Percentiles rank a stretch among this genome's conserved stretches.
phyloP scores from a whole-genome alignment of 2,113 vertebrate genomes.

The Excalfactoria chinensis region DNA sequence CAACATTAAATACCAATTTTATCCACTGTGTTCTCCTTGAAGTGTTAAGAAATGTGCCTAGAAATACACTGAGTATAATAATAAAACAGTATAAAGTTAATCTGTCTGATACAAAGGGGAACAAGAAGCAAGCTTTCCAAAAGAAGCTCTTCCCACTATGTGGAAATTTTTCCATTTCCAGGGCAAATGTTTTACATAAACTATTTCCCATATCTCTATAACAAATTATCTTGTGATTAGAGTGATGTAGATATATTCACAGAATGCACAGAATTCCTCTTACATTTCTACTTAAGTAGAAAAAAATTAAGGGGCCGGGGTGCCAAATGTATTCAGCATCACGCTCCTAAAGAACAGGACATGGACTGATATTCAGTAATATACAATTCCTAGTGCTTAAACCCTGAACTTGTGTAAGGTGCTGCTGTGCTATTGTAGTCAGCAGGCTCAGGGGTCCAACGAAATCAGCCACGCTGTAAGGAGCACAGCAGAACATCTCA shows the following conservation, averaged over 20 bases:
- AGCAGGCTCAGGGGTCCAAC: neutral
- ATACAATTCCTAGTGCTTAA: neutral
- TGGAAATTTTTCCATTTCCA: neutral
- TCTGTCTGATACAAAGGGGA: neutral
- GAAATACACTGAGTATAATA: neutral
- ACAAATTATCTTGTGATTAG: neutral
- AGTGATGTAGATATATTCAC: neutral
- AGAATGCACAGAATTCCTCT: neutral
- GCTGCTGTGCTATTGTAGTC: neutral
- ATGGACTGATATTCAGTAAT: neutral
- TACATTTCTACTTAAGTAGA: neutral
- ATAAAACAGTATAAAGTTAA: neutral
- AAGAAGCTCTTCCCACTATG: neutral
- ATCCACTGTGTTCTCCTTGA: neutral
- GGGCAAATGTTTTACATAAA: neutral
- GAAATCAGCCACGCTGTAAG: neutral
- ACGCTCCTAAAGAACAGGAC: neutral
- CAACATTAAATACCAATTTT: neutral
- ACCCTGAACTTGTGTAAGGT: neutral
- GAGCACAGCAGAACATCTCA: neutral
- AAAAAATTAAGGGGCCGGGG: neutral
- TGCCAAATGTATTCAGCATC: fast-evolving
- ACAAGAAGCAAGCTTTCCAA: neutral
- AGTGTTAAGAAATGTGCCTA: neutral
- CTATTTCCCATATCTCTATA: neutral